Conservation (phyloP, 2,113 vertebrate genomes). For the Colius striatus region DNA sequence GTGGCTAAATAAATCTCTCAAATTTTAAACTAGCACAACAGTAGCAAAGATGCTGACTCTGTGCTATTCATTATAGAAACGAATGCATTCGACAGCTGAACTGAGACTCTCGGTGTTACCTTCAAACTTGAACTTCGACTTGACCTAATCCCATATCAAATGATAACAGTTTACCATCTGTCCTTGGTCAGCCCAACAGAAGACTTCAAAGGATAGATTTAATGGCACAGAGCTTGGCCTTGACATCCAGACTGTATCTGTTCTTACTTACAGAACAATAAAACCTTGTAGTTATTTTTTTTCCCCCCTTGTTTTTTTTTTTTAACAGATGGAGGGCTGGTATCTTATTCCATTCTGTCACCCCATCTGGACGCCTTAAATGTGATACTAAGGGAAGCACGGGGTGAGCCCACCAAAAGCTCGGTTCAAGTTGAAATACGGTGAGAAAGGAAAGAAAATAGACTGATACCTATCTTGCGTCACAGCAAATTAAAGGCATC, state of each 20-base stretch:
- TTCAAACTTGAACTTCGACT: slow-evolving; percentile 86
- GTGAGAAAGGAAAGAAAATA: slow-evolving; percentile 43
- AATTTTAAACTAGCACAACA: slow-evolving; percentile 44
- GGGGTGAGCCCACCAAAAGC: slow-evolving; percentile 64
- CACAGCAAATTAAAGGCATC: slow-evolving; percentile 46
- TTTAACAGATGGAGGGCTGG: slow-evolving; percentile 84
- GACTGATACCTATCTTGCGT: slow-evolving; percentile 7
- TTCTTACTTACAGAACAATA: slow-evolving; percentile 84
- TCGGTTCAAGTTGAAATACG: slow-evolving; percentile 42
- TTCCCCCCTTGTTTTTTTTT: slow-evolving; percentile 43
- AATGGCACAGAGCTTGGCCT: slow-evolving; percentile 83
- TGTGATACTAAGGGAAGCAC: slow-evolving; percentile 59
- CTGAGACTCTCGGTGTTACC: slow-evolving; percentile 61
- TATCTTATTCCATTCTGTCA: slow-evolving; percentile 79
- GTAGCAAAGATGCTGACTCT: slow-evolving; percentile 59
- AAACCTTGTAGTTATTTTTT: slow-evolving; percentile 78
- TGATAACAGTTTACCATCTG: slow-evolving; percentile 87
- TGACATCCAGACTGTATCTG: slow-evolving; percentile 84
- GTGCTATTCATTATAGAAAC: background rate
- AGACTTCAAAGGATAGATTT: slow-evolving; percentile 80
- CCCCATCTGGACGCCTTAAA: slow-evolving; percentile 74
- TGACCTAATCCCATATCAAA: slow-evolving; percentile 81
- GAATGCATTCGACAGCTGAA: slow-evolving; percentile 52
- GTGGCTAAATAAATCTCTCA: slow-evolving; percentile 24
- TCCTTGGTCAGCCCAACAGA: slow-evolving; percentile 70